Evolutionary conservation across 64 coral and sea anemone species (phyloP).

Genomic region (Actinia tenebrosa): DNA sequence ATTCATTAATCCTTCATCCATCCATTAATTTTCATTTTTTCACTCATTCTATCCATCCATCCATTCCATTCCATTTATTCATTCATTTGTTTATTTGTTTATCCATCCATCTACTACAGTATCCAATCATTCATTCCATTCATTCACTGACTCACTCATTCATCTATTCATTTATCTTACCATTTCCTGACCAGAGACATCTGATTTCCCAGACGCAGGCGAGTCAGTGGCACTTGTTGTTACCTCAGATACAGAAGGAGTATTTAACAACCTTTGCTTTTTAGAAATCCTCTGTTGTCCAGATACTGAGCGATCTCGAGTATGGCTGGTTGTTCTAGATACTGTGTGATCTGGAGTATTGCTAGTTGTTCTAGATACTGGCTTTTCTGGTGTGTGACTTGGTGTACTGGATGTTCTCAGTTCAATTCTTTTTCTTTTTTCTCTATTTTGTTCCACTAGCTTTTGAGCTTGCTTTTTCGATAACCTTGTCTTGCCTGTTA

Average conservation of each 20-base stretch:
- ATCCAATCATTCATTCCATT: neutral
- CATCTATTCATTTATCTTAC: neutral
- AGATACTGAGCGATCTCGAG: neutral
- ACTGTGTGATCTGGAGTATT: neutral
- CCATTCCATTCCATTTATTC: neutral
- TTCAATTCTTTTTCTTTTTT: neutral
- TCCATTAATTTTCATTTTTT: neutral
- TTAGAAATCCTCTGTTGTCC: neutral
- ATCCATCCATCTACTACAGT: too few species aligned
- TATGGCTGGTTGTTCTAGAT: neutral
- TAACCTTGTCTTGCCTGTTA: neutral
- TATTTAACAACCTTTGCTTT: neutral
- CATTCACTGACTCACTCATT: neutral
- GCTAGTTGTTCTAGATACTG: neutral
- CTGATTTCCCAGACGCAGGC: neutral
- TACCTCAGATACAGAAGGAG: neutral
- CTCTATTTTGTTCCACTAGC: neutral
- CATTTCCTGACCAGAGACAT: neutral
- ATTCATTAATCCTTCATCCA: too few species aligned
- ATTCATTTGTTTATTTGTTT: too few species aligned
- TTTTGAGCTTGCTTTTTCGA: conserved; percentile 1
- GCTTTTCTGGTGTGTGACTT: neutral
- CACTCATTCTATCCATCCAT: neutral
- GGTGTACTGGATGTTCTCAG: neutral
- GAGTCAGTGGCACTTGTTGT: neutral